Evolutionary conservation across 1,140 invertebrate species (phyloP).

Genomic region (Drosophila lacteicornis): DNA sequence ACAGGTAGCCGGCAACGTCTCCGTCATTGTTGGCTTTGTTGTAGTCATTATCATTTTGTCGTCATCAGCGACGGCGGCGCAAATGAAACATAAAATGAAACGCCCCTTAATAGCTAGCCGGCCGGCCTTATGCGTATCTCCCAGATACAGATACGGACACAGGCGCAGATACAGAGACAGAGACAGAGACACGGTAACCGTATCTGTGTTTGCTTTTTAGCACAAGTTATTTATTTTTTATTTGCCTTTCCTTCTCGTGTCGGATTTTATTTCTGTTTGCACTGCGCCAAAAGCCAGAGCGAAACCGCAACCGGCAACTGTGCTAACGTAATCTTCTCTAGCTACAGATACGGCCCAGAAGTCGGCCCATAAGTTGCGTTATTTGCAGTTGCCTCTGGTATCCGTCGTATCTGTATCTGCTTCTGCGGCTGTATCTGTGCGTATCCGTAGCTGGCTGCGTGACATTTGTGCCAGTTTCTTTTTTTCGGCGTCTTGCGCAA

Average conservation of each 20-base stretch:
- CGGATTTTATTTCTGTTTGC: constrained; percentile 69
- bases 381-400: constrained; percentile 29
- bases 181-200: constrained; percentile 44
- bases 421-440: constrained; percentile 21
- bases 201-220: constrained; percentile 81
- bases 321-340: constrained; percentile 73
- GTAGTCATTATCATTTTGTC: constrained; percentile 83
- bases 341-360: constrained; percentile 62
- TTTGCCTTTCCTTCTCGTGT: constrained; percentile 33
- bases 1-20: constrained; percentile 22
- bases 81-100: constrained; percentile 84
- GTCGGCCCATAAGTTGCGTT: constrained; percentile 37
- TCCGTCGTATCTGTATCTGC: constrained; percentile 37
- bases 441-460: constrained; percentile 55
- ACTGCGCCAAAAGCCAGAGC: constrained; percentile 40
- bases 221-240: constrained; percentile 64
- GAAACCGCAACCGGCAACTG: constrained; percentile 65
- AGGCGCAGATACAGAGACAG: constrained; percentile 7
- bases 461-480: constrained; percentile 58
- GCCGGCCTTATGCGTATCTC: constrained; percentile 76
- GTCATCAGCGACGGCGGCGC: constrained; percentile 79
- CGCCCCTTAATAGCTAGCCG: constrained; percentile 74
- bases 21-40: constrained; percentile 40
- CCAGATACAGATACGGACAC: constrained; percentile 51
- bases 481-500: constrained; percentile 50